Evolutionary conservation across 2,113 vertebrate species (phyloP).

Genomic region (Poeciliopsis occidentalis): DNA sequence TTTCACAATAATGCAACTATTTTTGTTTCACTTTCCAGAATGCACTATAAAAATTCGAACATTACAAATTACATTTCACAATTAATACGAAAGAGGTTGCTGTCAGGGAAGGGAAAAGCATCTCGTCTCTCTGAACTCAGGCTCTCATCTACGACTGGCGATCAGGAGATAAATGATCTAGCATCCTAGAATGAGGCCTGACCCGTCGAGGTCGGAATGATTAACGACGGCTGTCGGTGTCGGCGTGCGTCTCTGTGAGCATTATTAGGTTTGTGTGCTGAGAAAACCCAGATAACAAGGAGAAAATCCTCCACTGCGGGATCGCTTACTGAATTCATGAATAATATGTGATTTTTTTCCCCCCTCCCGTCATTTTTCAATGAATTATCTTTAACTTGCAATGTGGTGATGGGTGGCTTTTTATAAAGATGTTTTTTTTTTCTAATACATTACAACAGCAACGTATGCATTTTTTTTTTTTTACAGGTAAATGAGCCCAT

Average conservation of each 20-base stretch:
- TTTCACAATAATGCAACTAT: neutral
- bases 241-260: conserved; percentile 5
- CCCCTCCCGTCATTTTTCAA: no score
- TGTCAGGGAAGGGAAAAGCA: neutral
- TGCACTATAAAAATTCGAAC: no score
- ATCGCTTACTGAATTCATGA: neutral
- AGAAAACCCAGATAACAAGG: neutral
- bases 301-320: neutral
- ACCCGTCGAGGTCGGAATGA: conserved; percentile 24
- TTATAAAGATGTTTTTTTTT: neutral
- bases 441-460: neutral
- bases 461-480: neutral
- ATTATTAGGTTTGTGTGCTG: neutral
- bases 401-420: neutral
- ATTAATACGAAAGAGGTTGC: neutral
- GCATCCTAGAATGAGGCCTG: neutral
- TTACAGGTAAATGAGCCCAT: neutral
- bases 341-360: neutral
- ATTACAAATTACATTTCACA: neutral
- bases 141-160: conserved; percentile 7
- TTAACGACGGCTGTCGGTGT: neutral
- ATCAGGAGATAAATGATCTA: conserved; percentile 33
- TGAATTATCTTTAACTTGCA: neutral
- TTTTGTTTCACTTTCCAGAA: no score
- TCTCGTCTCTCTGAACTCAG: conserved; percentile 6